Base-by-base conservation (phyloP, 2,797 vertebrate species). In the Sebastes paucispinis region DNA sequence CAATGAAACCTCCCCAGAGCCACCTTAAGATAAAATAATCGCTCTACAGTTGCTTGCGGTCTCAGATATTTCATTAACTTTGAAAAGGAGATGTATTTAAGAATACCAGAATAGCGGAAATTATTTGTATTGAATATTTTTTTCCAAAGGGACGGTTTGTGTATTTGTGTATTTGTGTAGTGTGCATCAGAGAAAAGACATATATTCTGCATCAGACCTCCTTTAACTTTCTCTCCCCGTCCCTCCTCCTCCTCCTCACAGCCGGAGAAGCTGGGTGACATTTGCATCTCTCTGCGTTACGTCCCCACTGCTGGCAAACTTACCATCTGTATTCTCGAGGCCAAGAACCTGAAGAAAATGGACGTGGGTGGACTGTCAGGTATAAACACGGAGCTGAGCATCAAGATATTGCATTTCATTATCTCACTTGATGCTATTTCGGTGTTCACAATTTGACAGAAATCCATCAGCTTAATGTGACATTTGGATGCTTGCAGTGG, bases 281-380 rank as follows among this genome's bases (percentile, higher is more conserved):
- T 99, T 93, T 99, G 98, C 94, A 98, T 98, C 89, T 99, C 98
- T 29, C 95, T 99, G 65, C 97, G 98, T 78, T 99, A 99, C 0
- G 98, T 99, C 86, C 98, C 98, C 83, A 99, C 98, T 0, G 98
- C 98, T 0, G 98, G 98, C 60, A 99, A 99, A 84, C 97, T 99
- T 88, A 99, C 98, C 4, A 98, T 99, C 91, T 99, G 98, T 79
- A 98, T 99, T 86, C 95, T 99, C 87, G 98, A 25, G 25, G 98
- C 98, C 79, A 99, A 99, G 95, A 99, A 99, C 92, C 96, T 99
- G 87, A 99, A 99, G 96, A 99, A 99, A 94, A 99, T 99, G 98
- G 98, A 99, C 36, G 98, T 98, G 0, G 98, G 98, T 1, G 98
- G 98, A 73, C 96, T 99, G 82, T 99, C 98, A 95, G 98, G 98